Percentiles rank a stretch among this genome's conserved stretches.
These are phyloP conservation scores for Coenonympha glycerion DNA, from an alignment of 2,888 invertebrate species.

Conservation along the genomic window DNA sequence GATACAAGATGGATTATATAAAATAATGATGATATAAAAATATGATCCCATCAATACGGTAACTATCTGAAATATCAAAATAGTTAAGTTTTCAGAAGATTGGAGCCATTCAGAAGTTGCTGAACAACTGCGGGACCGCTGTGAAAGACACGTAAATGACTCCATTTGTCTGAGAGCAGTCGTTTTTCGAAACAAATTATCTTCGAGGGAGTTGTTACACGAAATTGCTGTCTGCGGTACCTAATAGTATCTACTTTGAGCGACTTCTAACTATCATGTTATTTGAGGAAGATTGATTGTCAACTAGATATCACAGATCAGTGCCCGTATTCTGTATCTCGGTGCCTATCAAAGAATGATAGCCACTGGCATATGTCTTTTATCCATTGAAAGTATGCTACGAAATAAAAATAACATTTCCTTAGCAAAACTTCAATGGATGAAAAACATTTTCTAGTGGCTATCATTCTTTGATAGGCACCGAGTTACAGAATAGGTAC, in stretches of 20 bases:
- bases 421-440: too few species aligned
- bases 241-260: slow-evolving; percentile 28
- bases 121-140: slow-evolving; percentile 25
- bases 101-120: slow-evolving; percentile 20
- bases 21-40: too few species aligned
- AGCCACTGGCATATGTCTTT: too few species aligned
- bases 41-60: too few species aligned
- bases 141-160: slow-evolving; percentile 30
- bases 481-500: too few species aligned
- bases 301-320: not conserved
- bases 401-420: too few species aligned
- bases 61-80: not conserved
- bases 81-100: slow-evolving; percentile 15
- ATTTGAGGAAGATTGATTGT: slow-evolving; percentile 16
- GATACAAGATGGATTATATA: too few species aligned
- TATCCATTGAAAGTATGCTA: too few species aligned
- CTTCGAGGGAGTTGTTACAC: slow-evolving; percentile 32
- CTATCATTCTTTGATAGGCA: too few species aligned
- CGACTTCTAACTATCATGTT: slow-evolving; percentile 23
- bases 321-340: not conserved
- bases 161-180: slow-evolving; percentile 32
- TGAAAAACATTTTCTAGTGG: too few species aligned
- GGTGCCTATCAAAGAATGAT: too few species aligned
- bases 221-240: slow-evolving; percentile 25
- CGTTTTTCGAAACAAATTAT: slow-evolving; percentile 33